These are phyloP conservation scores for Solenodon paradoxus DNA, from an alignment of 2,113 vertebrate genomes.

Conservation along the genomic window DNA sequence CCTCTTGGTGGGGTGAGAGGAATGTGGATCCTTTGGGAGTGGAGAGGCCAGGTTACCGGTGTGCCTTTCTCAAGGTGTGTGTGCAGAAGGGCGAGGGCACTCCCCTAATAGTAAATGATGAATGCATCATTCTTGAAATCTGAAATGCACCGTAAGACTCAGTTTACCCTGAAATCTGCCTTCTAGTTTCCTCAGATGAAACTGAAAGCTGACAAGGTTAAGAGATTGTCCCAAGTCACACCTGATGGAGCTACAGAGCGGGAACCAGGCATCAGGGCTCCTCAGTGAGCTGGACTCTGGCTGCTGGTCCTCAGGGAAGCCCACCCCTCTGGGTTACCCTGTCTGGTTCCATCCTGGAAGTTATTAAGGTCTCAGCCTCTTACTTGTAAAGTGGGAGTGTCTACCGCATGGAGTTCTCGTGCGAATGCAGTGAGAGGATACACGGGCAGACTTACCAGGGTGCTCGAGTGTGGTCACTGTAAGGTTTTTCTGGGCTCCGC, in stretches of 20 bases:
- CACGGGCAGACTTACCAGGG: fast-evolving
- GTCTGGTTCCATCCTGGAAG: no score
- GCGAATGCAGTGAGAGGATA: background rate
- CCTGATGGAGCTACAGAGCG: background rate
- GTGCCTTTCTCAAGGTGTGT: background rate
- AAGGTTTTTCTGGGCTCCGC: no score
- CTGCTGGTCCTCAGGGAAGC: background rate
- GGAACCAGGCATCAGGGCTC: background rate
- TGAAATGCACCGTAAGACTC: background rate
- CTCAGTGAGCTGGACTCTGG: no score
- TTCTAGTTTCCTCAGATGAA: background rate
- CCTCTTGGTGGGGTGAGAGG: slow-evolving; percentile 25
- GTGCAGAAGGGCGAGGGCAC: no score
- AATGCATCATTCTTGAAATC: background rate
- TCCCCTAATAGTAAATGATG: background rate
- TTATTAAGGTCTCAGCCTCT: background rate
- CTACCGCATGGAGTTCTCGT: background rate
- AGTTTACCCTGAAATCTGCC: background rate
- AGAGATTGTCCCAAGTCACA: background rate
- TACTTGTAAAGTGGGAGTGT: background rate
- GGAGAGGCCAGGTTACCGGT: no score
- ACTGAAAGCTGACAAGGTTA: background rate
- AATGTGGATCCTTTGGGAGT: no score
- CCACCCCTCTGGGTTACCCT: no score
- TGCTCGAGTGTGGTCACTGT: background rate